These are phyloP conservation scores for Petrolisthes cinctipes DNA, from an alignment of 2,888 invertebrate genomes.

Conservation along the genomic window DNA sequence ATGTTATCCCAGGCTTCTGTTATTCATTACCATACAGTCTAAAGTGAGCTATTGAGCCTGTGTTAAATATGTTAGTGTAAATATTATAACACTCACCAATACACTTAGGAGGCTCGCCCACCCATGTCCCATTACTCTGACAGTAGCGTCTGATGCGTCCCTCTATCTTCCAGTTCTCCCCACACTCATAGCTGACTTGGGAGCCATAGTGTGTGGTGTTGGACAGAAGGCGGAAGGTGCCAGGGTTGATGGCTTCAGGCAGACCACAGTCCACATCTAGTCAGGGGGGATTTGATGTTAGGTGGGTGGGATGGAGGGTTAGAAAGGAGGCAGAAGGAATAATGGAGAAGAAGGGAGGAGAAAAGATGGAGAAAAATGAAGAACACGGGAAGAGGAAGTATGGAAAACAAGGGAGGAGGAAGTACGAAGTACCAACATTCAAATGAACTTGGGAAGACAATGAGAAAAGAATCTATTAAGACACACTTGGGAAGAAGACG, in stretches of 20 bases:
- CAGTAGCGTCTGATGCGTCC: conserved; percentile 87
- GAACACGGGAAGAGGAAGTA: neutral
- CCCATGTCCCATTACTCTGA: conserved; percentile 91
- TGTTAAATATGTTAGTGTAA: neutral
- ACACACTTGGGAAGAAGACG: conserved; percentile 2
- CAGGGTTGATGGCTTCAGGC: conserved; percentile 78
- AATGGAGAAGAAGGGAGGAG: neutral
- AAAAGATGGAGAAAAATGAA: neutral
- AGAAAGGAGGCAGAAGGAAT: neutral
- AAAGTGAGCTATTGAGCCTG: too few species aligned
- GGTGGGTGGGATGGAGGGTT: neutral
- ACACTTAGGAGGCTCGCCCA: conserved; percentile 85
- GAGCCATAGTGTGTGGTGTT: conserved; percentile 85
- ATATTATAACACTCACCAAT: conserved; percentile 74
- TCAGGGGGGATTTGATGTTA: neutral
- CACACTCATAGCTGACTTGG: conserved; percentile 78
- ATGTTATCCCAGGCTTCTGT: too few species aligned
- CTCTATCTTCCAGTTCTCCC: conserved; percentile 82
- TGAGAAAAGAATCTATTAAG: neutral
- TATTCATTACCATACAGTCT: too few species aligned
- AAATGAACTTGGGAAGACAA: neutral
- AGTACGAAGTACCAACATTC: neutral
- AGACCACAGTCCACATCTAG: conserved; percentile 86
- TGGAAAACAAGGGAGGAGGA: neutral
- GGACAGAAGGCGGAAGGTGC: conserved; percentile 75